phyloP scores from a whole-genome alignment of 2,113 vertebrate genomes.

The Alligator mississippiensis region DNA sequence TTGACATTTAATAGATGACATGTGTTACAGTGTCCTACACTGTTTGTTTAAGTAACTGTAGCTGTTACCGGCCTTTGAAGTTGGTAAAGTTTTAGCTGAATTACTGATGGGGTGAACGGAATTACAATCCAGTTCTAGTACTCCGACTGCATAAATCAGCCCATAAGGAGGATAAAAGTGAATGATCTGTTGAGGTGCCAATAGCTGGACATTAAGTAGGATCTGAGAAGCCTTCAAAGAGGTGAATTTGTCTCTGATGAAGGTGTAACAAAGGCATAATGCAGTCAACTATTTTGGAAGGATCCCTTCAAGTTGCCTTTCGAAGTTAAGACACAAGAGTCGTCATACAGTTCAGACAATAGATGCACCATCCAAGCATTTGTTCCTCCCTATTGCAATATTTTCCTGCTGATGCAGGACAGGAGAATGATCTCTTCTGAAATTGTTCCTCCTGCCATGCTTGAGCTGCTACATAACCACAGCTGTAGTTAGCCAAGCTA shows the following conservation, averaged over 20 bases:
- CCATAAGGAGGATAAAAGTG: not conserved
- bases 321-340: not conserved
- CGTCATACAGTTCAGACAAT: not conserved
- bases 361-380: not conserved
- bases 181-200: not conserved
- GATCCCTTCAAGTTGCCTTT: not conserved
- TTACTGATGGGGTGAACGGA: too few relatives aligned
- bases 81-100: too few relatives aligned
- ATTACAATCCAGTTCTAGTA: not conserved
- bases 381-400: not conserved
- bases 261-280: accelerated
- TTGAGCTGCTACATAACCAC: not conserved
- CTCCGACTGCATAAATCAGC: not conserved
- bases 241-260: not conserved
- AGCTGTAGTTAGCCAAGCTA: not conserved
- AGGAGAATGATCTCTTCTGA: not conserved
- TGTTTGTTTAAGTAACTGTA: too few relatives aligned
- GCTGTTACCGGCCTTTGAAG: too few relatives aligned
- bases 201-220: not conserved
- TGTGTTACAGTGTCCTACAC: too few relatives aligned
- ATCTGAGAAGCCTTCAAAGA: not conserved
- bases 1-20: too few relatives aligned
- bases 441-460: not conserved
- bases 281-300: not conserved
- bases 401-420: not conserved